Conservation (phyloP, 2,888 invertebrate species). For the Athrips mouffetella region DNA sequence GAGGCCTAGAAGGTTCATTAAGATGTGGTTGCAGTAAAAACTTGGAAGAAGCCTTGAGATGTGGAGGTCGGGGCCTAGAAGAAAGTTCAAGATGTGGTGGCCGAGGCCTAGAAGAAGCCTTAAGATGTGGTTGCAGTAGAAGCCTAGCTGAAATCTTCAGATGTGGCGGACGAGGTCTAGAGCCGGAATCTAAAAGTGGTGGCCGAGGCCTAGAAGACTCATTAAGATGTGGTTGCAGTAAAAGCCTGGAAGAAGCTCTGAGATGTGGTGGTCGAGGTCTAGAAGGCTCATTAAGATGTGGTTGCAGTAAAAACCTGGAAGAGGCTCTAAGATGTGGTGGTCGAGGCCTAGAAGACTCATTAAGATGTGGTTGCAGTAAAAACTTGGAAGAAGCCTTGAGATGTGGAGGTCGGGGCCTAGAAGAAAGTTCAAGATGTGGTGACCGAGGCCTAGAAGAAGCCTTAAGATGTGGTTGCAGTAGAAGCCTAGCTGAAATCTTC, state of each 20-base stretch:
- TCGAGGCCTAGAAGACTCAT: not conserved
- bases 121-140: not conserved
- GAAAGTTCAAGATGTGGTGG: no score
- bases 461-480: conserved; percentile 5
- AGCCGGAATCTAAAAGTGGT: not conserved
- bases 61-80: not conserved
- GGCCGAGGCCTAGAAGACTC: not conserved
- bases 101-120: not conserved
- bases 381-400: not conserved
- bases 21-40: not conserved
- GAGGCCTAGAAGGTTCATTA: not conserved
- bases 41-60: not conserved
- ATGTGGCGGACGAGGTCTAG: not conserved
- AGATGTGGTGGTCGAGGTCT: not conserved
- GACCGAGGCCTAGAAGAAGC: not conserved
- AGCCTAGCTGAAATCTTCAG: not conserved
- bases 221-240: not conserved
- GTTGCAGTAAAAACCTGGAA: not conserved
- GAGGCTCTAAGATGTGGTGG: not conserved
- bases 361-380: not conserved
- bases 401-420: not conserved
- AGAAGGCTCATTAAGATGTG: not conserved
- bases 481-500: no score
- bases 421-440: not conserved
- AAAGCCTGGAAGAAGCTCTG: no score